These are phyloP conservation scores for Apamea crenata DNA, from an alignment of 2,888 invertebrate species.

Conservation along the genomic window DNA sequence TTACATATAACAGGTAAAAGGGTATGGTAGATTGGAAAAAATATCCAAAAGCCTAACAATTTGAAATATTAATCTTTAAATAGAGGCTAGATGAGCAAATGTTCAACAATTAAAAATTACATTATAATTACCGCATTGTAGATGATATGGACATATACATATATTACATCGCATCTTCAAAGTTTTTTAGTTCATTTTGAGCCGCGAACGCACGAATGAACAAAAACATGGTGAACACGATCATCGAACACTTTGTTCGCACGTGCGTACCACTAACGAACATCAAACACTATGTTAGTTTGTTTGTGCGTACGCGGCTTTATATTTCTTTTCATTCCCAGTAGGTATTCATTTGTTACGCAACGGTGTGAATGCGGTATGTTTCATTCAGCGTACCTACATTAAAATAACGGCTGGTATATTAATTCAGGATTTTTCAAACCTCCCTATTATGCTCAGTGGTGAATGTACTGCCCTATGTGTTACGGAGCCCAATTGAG, in stretches of 20 bases:
- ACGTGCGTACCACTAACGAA: too few relatives aligned
- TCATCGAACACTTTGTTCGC: too few relatives aligned
- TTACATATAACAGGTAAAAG: too few relatives aligned
- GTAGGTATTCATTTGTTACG: constrained; percentile 1
- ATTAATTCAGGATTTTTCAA: constrained; percentile 54
- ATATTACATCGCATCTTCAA: background rate
- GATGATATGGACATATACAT: too few relatives aligned
- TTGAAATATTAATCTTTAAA: background rate
- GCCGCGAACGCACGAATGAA: too few relatives aligned
- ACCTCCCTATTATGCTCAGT: constrained; percentile 33
- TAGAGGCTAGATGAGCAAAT: background rate
- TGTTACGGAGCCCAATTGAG: constrained; percentile 39
- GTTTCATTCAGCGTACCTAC: constrained; percentile 40
- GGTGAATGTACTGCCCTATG: constrained; percentile 36
- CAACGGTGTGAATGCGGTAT: constrained; percentile 48
- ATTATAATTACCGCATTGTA: background rate
- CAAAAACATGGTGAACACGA: too few relatives aligned
- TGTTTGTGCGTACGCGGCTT: too few relatives aligned
- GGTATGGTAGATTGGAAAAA: background rate
- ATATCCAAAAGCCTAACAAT: background rate
- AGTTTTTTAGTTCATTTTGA: background rate
- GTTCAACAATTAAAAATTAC: background rate
- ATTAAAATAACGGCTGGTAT: constrained; percentile 51
- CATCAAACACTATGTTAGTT: too few relatives aligned
- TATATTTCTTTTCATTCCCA: background rate